Conservation (phyloP, 2,113 vertebrate species). For the Serilophus lunatus region DNA sequence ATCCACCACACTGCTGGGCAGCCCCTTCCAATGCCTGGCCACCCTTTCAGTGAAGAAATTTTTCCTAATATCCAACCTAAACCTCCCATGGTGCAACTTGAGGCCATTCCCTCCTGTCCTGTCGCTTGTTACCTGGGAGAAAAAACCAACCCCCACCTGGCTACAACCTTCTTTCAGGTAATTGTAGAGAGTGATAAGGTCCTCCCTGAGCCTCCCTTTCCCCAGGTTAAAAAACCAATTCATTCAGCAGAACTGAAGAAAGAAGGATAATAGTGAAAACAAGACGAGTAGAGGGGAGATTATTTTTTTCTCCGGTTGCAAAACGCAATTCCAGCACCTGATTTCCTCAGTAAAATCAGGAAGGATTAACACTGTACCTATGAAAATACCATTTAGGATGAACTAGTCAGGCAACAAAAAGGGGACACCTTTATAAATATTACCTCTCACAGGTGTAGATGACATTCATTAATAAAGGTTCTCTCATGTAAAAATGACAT, state of each 20-base stretch:
- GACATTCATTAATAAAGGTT: conserved; percentile 40
- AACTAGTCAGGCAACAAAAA: background rate
- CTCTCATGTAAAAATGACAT: conserved; percentile 48
- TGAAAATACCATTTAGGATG: background rate
- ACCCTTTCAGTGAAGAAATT: background rate
- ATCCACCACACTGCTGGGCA: background rate
- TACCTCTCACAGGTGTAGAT: conserved; percentile 16
- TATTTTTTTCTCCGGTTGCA: background rate
- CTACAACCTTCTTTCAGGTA: no score
- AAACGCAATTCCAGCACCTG: background rate
- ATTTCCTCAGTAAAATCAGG: conserved; percentile 2
- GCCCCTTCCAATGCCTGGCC: background rate
- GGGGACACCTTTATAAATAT: conserved; percentile 4
- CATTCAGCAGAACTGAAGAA: background rate
- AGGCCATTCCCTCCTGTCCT: background rate
- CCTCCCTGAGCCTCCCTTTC: background rate
- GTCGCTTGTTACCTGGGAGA: background rate
- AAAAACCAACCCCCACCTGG: background rate
- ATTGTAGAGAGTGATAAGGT: no score
- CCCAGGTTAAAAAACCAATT: background rate
- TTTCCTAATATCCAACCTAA: background rate
- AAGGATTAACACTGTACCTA: background rate
- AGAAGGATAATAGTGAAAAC: background rate
- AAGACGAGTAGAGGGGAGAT: background rate
- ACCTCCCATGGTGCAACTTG: background rate